phyloP scores from a whole-genome alignment of 2,888 invertebrate genomes.

The Parnassius smintheus region DNA sequence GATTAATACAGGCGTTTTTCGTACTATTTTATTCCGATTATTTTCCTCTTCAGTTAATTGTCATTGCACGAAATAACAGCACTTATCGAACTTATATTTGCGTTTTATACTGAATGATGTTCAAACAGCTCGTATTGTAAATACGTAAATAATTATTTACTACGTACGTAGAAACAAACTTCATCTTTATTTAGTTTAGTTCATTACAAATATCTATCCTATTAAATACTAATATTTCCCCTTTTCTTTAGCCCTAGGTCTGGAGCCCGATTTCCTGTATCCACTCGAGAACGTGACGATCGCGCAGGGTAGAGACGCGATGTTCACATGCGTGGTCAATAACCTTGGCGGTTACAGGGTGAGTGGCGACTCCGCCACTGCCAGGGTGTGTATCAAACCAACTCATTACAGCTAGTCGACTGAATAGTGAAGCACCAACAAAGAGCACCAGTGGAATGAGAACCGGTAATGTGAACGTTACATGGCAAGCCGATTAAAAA shows the following conservation, averaged over 20 bases:
- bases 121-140: constrained; percentile 17
- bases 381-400: constrained; percentile 90
- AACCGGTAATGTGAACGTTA: constrained; percentile 58
- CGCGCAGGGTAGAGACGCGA: constrained; percentile 90
- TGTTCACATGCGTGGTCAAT: constrained; percentile 92
- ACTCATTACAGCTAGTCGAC: constrained; percentile 68
- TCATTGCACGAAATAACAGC: constrained; percentile 21
- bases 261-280: constrained; percentile 90
- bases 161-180: not conserved
- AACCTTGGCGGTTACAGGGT: constrained; percentile 93
- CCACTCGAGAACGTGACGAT: constrained; percentile 92
- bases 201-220: too few species aligned
- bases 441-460: constrained; percentile 64
- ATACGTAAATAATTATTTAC: constrained; percentile 10
- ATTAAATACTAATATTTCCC: constrained; percentile 30
- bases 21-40: constrained; percentile 27
- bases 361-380: constrained; percentile 93
- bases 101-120: constrained; percentile 18
- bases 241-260: constrained; percentile 84
- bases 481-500: constrained; percentile 1
- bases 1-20: constrained; percentile 35
- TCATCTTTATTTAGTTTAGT: not conserved
- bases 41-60: constrained; percentile 27
- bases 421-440: constrained; percentile 73
- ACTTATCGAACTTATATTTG: constrained; percentile 20